These are phyloP conservation scores for Tenrec ecaudatus DNA, from an alignment of 2,113 vertebrate species.

Conservation along the genomic window DNA sequence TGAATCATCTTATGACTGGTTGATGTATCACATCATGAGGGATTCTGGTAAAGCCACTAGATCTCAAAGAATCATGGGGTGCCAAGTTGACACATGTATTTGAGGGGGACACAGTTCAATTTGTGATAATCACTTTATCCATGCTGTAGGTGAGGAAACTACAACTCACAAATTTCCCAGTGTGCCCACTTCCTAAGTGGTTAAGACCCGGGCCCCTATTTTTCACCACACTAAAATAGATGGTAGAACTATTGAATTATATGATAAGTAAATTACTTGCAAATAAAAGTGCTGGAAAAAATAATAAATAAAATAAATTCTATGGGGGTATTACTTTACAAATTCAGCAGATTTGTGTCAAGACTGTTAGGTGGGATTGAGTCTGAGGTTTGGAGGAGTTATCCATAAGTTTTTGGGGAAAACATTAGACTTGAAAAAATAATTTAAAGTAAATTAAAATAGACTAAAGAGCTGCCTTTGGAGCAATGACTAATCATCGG, in stretches of 20 bases:
- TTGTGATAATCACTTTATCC: not conserved
- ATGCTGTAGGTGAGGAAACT: not conserved
- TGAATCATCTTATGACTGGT: no score
- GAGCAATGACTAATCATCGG: not conserved
- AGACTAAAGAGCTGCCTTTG: not conserved
- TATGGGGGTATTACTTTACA: not conserved
- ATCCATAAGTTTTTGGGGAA: not conserved
- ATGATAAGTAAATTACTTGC: no score
- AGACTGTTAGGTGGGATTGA: not conserved
- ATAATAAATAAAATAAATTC: not conserved
- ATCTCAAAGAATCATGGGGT: no score
- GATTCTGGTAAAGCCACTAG: no score
- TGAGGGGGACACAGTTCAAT: not conserved
- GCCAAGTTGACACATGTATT: no score
- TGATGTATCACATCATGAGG: no score
- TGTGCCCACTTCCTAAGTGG: not conserved
- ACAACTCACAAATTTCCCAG: not conserved
- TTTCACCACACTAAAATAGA: not conserved
- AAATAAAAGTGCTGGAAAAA: no score
- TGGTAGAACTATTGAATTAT: no score
- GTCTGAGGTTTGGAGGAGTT: not conserved
- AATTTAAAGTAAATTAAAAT: not conserved
- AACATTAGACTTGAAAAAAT: not conserved
- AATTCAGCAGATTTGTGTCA: not conserved
- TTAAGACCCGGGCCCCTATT: no score